Conservation (phyloP, 2,888 invertebrate species). For the Ennomos quercinarius region DNA sequence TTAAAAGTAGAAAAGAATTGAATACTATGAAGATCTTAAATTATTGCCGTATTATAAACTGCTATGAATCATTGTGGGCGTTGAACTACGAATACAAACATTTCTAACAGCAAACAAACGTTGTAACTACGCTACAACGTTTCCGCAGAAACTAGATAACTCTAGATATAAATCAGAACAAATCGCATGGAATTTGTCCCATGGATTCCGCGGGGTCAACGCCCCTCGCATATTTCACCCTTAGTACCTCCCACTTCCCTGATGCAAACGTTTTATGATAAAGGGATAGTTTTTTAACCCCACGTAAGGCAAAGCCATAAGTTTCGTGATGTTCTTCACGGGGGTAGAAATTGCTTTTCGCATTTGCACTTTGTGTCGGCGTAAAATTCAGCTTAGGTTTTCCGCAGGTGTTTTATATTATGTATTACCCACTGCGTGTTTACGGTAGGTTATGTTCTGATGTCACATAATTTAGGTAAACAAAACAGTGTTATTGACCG, state of each 20-base stretch:
- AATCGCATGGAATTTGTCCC: constrained; percentile 61
- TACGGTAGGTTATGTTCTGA: too few relatives aligned
- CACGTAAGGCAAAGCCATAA: constrained; percentile 30
- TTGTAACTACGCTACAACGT: constrained; percentile 32
- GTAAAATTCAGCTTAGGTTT: constrained; percentile 15
- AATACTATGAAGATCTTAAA: too few relatives aligned
- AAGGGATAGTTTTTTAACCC: constrained; percentile 40
- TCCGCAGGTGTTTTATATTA: constrained; percentile 9
- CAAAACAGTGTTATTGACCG: too few relatives aligned
- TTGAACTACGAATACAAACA: too few relatives aligned
- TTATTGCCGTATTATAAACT: too few relatives aligned
- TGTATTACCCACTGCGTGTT: not conserved
- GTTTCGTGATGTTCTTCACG: constrained; percentile 23
- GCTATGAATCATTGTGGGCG: too few relatives aligned
- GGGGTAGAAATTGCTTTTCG: constrained; percentile 32
- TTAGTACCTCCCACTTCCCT: constrained; percentile 53
- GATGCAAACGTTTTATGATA: constrained; percentile 49
- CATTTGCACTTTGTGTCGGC: constrained; percentile 25
- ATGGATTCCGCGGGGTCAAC: constrained; percentile 57
- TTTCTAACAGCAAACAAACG: not conserved
- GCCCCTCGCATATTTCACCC: constrained; percentile 61
- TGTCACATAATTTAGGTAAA: too few relatives aligned
- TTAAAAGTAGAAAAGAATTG: too few relatives aligned
- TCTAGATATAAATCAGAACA: constrained; percentile 54
- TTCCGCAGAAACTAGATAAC: constrained; percentile 44